Base-by-base conservation (phyloP, 2,888 invertebrate species). In the Diarsia mendica region DNA sequence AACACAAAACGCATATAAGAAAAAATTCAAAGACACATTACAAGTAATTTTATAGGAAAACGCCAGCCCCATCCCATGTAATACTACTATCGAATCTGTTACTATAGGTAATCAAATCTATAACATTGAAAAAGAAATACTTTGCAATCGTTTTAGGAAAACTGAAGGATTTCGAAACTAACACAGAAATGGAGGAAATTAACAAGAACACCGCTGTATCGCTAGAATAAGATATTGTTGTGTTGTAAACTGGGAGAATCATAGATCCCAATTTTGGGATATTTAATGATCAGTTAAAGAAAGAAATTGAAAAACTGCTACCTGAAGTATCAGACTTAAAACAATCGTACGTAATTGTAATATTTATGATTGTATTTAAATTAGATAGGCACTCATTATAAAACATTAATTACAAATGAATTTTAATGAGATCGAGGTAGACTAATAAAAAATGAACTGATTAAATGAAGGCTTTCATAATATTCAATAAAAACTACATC, bases 291-390 rank as follows among this genome's bases (percentile, higher is more conserved):
- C 13, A 9, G 55, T 67, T 33, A 15, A 10, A 65, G 10, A 49
- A 51, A 60, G 18, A 61, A 74, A 73, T 10, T 4, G 6, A 60
- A 23, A 51, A 67, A 18, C 11, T 33, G 0, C 15, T 49, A 23
- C 0, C 6, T 49, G 13, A 18, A 44, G 44, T 72, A 23, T 23
- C 13, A 23, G 23, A 71, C 67, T 8, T 67, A 46, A 46, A 58
- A 58, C 6, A 46, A 23, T 28, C n/a, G 8, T n/a, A 18, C 46
- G n/a, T 20, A 48, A 55, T 46, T 33, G 49, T 23, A 63, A 49
- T 67, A 64, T 65, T 60, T 33, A 65, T 65, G 15, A 65, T 60
- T 73, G n/a, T 67, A 53, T 46, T 61, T 18, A 67, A 55, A 67
- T 53, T 48, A 44, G 20, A 15, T 58, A 15, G 11, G 20, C n/a